Evolutionary conservation across 2,888 invertebrate species (phyloP).

Genomic region (Tetranychus piercei): DNA sequence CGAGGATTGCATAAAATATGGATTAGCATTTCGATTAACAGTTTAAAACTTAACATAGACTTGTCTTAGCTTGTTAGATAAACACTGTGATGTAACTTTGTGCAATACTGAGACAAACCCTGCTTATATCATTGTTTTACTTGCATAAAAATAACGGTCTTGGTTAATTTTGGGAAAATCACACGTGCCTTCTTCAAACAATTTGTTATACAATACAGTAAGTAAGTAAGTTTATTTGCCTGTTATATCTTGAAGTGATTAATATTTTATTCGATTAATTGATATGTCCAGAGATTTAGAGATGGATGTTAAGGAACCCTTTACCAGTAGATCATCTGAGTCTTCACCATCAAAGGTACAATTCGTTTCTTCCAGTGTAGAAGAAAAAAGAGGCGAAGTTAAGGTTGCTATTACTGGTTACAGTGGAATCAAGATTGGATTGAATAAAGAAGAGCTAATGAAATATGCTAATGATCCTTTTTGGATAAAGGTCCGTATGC

Average conservation of each 20-base stretch:
- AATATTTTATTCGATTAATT: neutral
- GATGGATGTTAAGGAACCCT: neutral
- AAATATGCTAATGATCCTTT: conserved; percentile 91
- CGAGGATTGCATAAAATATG: too few relatives aligned
- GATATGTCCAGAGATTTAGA: neutral
- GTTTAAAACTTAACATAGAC: too few relatives aligned
- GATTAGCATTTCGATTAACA: too few relatives aligned
- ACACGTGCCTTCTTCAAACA: neutral
- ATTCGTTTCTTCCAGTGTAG: neutral
- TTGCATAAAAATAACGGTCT: neutral
- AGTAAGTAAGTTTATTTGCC: neutral
- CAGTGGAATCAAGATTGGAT: conserved; percentile 38
- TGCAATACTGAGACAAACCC: too few relatives aligned
- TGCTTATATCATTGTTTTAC: too few relatives aligned
- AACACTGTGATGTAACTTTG: too few relatives aligned
- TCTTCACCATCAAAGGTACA: neutral
- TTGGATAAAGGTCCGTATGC: conserved; percentile 80
- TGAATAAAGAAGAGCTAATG: conserved; percentile 89
- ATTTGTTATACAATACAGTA: neutral
- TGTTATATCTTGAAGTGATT: neutral
- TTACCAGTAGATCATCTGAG: neutral
- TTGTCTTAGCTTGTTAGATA: too few relatives aligned
- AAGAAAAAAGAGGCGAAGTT: neutral
- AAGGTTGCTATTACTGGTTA: neutral
- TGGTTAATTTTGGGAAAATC: neutral